Conservation (phyloP, 2,888 invertebrate genomes). For the Standfussiana lucernea region DNA sequence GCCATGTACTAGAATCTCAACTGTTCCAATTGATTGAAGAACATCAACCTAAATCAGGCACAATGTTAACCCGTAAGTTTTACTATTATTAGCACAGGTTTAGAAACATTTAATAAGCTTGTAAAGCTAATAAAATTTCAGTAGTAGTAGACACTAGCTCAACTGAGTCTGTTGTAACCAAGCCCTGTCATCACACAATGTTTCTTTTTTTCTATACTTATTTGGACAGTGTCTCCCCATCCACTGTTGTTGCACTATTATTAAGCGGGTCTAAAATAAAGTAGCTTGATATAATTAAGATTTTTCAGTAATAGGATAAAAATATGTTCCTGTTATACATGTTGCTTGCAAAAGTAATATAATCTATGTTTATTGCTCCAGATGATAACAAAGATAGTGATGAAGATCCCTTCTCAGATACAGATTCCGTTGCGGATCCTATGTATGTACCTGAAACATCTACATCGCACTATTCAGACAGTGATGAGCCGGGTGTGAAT, state of each 20-base stretch:
- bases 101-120: not conserved
- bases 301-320: too few species aligned
- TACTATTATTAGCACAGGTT: not conserved
- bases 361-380: slow-evolving; percentile 1
- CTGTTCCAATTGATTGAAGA: not conserved
- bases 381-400: slow-evolving; percentile 3
- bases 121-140: slow-evolving; percentile 3
- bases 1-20: not conserved
- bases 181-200: not conserved
- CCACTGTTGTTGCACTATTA: slow-evolving; percentile 1
- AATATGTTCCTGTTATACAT: too few species aligned
- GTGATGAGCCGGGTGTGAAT: not conserved
- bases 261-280: slow-evolving; percentile 1
- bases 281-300: too few species aligned
- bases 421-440: slow-evolving; percentile 3
- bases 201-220: too few species aligned
- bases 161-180: slow-evolving; percentile 3
- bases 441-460: slow-evolving; percentile 3
- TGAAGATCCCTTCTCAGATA: slow-evolving; percentile 3
- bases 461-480: slow-evolving; percentile 1
- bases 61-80: not conserved
- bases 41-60: too few species aligned
- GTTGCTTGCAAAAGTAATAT: too few species aligned
- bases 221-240: too few species aligned
- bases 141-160: slow-evolving; percentile 1